phyloP scores from a whole-genome alignment of 2,888 invertebrate species.

The Caenorhabditis japonica region DNA sequence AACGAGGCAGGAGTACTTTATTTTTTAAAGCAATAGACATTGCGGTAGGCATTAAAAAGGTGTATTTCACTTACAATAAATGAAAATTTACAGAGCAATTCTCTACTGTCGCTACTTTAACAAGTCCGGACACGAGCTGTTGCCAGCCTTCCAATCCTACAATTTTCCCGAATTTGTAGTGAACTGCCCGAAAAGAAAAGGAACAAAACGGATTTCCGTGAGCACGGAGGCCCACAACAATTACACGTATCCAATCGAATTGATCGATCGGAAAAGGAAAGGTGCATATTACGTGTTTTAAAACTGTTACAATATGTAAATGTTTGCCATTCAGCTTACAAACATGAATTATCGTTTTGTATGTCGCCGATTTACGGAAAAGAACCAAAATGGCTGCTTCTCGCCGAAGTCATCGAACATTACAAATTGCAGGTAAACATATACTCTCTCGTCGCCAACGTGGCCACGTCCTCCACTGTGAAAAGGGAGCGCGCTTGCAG shows the following conservation, averaged over 20 bases:
- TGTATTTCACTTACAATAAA: too few relatives aligned
- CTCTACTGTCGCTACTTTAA: constrained; percentile 44
- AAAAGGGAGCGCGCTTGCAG: too few relatives aligned
- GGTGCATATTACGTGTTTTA: too few relatives aligned
- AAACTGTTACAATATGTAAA: not conserved
- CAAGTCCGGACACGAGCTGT: constrained; percentile 11
- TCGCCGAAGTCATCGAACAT: constrained; percentile 44
- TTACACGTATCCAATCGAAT: constrained; percentile 33
- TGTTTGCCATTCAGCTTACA: constrained; percentile 16
- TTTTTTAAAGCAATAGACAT: too few relatives aligned
- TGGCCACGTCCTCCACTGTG: too few relatives aligned
- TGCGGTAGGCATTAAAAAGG: too few relatives aligned
- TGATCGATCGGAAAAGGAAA: constrained; percentile 23
- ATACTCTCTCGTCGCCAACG: too few relatives aligned
- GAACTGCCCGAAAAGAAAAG: constrained; percentile 27
- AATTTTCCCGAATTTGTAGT: constrained; percentile 41
- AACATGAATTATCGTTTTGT: constrained; percentile 41
- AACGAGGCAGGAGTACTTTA: too few relatives aligned
- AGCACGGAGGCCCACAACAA: constrained; percentile 22
- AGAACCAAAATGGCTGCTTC: constrained; percentile 45
- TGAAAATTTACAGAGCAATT: constrained; percentile 22
- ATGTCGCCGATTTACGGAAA: constrained; percentile 52
- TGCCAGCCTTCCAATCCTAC: constrained; percentile 29
- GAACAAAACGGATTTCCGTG: constrained; percentile 32
- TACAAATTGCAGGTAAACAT: constrained; percentile 49